Evolutionary conservation across 37 sponge, comb jelly and placozoan species (phyloP).

Genomic region (Chondrilla cf. caribensis): DNA sequence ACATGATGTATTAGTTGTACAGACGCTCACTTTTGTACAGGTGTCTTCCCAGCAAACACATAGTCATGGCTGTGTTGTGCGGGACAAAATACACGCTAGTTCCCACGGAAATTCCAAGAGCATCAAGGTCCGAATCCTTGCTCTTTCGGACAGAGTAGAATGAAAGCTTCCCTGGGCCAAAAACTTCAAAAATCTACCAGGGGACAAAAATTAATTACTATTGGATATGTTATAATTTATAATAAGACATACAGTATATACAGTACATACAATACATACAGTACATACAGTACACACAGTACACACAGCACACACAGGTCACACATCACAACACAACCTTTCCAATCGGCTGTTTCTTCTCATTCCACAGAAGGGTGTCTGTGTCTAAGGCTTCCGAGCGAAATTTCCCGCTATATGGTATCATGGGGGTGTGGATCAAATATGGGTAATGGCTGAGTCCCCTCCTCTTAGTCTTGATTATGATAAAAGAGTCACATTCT

Average conservation of each 20-base stretch:
- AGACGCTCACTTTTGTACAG: slow-evolving; percentile 27
- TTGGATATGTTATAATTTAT: neutral
- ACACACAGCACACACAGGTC: too few relatives aligned
- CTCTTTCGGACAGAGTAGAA: slow-evolving; percentile 49
- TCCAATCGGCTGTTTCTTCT: slow-evolving; percentile 22
- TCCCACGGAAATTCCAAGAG: slow-evolving; percentile 32
- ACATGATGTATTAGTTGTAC: too few relatives aligned
- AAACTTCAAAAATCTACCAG: slow-evolving; percentile 60
- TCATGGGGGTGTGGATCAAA: too few relatives aligned
- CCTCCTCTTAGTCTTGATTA: too few relatives aligned
- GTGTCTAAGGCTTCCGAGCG: slow-evolving; percentile 34
- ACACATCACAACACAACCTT: slow-evolving; percentile 16
- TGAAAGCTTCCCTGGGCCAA: slow-evolving; percentile 69
- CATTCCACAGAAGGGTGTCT: slow-evolving; percentile 62
- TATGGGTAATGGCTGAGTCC: too few relatives aligned
- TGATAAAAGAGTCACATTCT: too few relatives aligned
- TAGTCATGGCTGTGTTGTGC: slow-evolving; percentile 34
- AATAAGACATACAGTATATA: neutral
- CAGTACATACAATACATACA: too few relatives aligned
- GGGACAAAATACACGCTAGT: slow-evolving; percentile 30
- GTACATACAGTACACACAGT: neutral
- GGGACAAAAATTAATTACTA: neutral
- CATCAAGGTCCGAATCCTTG: neutral
- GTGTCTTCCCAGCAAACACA: slow-evolving; percentile 48
- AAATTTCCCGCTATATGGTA: neutral